These are phyloP conservation scores for Hexactinellida sp. DNA, from an alignment of 37 sponge, comb jelly and placozoan species.

Conservation along the genomic window DNA sequence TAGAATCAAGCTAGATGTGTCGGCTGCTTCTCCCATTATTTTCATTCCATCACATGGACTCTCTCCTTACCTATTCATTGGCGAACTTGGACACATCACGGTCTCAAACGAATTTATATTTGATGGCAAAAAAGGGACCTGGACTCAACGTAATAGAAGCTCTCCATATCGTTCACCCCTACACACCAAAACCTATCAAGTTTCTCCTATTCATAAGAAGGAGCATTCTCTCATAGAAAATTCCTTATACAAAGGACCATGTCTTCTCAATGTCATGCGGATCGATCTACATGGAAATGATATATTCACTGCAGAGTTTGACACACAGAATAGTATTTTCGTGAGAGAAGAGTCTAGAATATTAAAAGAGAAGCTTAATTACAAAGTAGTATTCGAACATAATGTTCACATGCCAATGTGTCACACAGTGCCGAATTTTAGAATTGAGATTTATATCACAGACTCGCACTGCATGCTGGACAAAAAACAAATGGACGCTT, in stretches of 20 bases:
- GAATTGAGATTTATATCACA: conserved; percentile 45
- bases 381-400: not conserved
- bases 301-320: not conserved
- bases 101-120: conserved; percentile 57
- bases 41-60: conserved; percentile 77
- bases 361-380: not conserved
- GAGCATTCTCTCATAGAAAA: not conserved
- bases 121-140: conserved; percentile 33
- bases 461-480: conserved; percentile 64
- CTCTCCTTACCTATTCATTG: conserved; percentile 75
- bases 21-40: conserved; percentile 62
- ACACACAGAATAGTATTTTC: not conserved
- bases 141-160: conserved; percentile 16
- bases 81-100: conserved; percentile 63
- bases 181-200: not conserved
- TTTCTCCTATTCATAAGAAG: not conserved
- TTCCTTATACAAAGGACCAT: not conserved
- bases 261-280: not conserved
- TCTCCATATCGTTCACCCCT: not conserved
- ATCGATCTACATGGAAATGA: not conserved
- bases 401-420: not conserved
- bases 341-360: not conserved
- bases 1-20: conserved; percentile 69
- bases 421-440: conserved; percentile 57
- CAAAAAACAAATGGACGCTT: conserved; percentile 59